These are phyloP conservation scores for Drosophila ananassae DNA, from an alignment of 1,140 invertebrate species.

Conservation along the genomic window DNA sequence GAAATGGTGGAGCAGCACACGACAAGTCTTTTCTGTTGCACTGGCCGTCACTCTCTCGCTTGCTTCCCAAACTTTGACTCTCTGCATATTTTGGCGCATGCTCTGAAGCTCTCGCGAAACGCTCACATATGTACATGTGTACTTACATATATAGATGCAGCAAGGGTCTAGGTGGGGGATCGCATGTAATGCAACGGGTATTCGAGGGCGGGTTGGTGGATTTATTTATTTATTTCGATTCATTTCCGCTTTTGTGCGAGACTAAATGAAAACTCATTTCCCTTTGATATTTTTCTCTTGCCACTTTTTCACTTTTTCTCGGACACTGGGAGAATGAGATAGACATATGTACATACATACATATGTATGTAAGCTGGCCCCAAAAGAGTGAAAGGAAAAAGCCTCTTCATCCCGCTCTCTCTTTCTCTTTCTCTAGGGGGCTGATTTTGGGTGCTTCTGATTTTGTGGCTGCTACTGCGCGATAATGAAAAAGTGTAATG, in stretches of 20 bases:
- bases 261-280: slow-evolving; percentile 83
- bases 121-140: neutral
- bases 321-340: slow-evolving; percentile 39
- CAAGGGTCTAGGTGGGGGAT: slow-evolving; percentile 3
- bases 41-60: slow-evolving; percentile 15
- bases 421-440: slow-evolving; percentile 16
- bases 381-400: slow-evolving; percentile 4
- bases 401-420: neutral
- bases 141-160: slow-evolving; percentile 44
- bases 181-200: slow-evolving; percentile 3
- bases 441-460: slow-evolving; percentile 33
- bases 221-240: slow-evolving; percentile 83
- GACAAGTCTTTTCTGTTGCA: slow-evolving; percentile 25
- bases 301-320: slow-evolving; percentile 17
- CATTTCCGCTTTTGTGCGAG: slow-evolving; percentile 79
- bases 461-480: slow-evolving; percentile 47
- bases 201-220: slow-evolving; percentile 59
- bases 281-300: slow-evolving; percentile 73
- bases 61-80: neutral
- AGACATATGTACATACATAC: slow-evolving; percentile 1
- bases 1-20: slow-evolving; percentile 19
- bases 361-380: slow-evolving; percentile 12
- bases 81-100: slow-evolving; percentile 34
- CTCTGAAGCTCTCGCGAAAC: slow-evolving; percentile 12
- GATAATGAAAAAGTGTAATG: slow-evolving; percentile 83